Base-by-base conservation (phyloP, 2,113 vertebrate species). In the Calonectris borealis region DNA sequence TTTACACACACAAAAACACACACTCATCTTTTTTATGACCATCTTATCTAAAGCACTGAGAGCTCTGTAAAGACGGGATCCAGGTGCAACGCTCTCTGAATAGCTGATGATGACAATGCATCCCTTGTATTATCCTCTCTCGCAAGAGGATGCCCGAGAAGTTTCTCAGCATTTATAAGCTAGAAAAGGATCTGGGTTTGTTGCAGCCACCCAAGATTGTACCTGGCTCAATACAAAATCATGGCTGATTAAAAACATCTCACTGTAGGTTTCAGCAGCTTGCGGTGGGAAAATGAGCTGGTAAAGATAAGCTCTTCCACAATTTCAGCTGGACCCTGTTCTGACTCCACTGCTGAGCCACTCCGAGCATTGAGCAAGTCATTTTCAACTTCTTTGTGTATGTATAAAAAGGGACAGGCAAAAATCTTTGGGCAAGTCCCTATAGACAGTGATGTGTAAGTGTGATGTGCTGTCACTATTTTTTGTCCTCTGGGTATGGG, bases 1-100 rank as follows among this genome's bases (percentile, higher is more conserved):
- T 90, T 94, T 87, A 91, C 7, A 22, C 91, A 88, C 82, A 89
- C 57, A 88, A 79, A 96, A 91, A 34, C 83, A 91, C 16, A 79
- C 88, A 82, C 95, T 93, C 73, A 36, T 97, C 81, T 91, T 91
- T 95, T 95, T 91, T 92, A 97, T 94, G 83, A 54, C 88, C 17
- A 38, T 61, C 81, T 94, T 84, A 89, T 87, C 81, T 77, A 32
- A 88, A 93, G 83, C 46, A 4, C 66, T 12, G n/a, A 68, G 55
- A 55, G 44, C 54, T 94, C 61, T 51, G 62, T 73, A 78, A 85
- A 89, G 73, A 76, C 2, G 3, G 66, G 42, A 94, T 89, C 69
- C 86, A 85, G 66, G 73, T 86, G 87, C 46, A 78, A 75, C 0
- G 16, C 34, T 81, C 75, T 77, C 82, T 86, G 80, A 93, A 94